A percentile compares a stretch with the other conserved stretches of the same genome.
These are phyloP conservation scores for Adineta ricciae DNA, from an alignment of 2,888 invertebrate genomes.

Conservation along the genomic window DNA sequence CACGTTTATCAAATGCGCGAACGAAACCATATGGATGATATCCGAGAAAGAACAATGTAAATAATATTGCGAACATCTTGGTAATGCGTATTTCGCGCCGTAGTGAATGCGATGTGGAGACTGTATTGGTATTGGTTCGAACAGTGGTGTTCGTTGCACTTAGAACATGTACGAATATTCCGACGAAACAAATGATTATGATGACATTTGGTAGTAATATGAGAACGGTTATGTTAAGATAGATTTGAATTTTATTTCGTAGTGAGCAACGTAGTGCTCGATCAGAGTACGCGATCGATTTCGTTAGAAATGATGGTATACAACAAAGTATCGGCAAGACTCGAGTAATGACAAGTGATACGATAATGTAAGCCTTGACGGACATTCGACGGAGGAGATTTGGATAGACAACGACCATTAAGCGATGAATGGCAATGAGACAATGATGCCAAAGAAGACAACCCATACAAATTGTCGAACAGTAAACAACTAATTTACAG, in stretches of 20 bases:
- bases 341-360: slow-evolving; percentile 27
- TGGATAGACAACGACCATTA: slow-evolving; percentile 27
- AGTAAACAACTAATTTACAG: slow-evolving; percentile 29
- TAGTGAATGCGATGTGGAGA: not conserved
- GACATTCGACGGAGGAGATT: slow-evolving; percentile 24
- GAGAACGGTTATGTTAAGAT: slow-evolving; percentile 23
- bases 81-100: slow-evolving; percentile 32
- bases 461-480: slow-evolving; percentile 26
- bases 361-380: slow-evolving; percentile 19
- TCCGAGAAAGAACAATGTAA: slow-evolving; percentile 31
- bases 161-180: slow-evolving; percentile 28
- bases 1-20: slow-evolving; percentile 21
- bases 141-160: slow-evolving; percentile 14
- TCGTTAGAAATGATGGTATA: slow-evolving; percentile 25
- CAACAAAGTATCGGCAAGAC: slow-evolving; percentile 29
- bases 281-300: slow-evolving; percentile 23
- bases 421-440: slow-evolving; percentile 31
- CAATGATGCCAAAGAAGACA: slow-evolving; percentile 33
- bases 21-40: slow-evolving; percentile 32
- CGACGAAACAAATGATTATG: slow-evolving; percentile 29
- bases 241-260: slow-evolving; percentile 24
- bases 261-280: slow-evolving; percentile 24
- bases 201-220: slow-evolving; percentile 29
- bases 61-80: slow-evolving; percentile 26
- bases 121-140: not conserved